Evolutionary conservation across 2,113 vertebrate species (phyloP).

Genomic region (Zosterops lateralis): DNA sequence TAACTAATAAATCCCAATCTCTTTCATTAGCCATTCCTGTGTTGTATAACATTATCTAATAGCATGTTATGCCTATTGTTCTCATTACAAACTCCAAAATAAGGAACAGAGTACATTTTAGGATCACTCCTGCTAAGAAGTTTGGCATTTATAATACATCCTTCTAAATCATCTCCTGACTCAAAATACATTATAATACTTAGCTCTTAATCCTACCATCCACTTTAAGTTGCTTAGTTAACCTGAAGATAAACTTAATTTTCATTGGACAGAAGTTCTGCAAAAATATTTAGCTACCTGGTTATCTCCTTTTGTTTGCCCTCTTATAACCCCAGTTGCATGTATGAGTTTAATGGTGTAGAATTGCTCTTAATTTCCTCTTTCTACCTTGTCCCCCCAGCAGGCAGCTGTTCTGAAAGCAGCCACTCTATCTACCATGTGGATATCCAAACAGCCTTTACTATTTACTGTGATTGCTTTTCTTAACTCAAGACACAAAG

Average conservation of each 20-base stretch:
- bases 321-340: slow-evolving; percentile 32
- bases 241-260: slow-evolving; percentile 24
- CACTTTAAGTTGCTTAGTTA: neutral
- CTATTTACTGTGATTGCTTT: slow-evolving; percentile 63
- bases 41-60: neutral
- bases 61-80: neutral
- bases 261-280: neutral
- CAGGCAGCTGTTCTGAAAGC: slow-evolving; percentile 68
- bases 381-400: slow-evolving; percentile 57
- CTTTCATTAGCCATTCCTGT: neutral
- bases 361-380: slow-evolving; percentile 75
- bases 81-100: neutral
- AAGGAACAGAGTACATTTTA: neutral
- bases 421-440: slow-evolving; percentile 56
- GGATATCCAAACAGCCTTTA: slow-evolving; percentile 63
- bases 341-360: slow-evolving; percentile 51
- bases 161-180: neutral
- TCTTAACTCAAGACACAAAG: slow-evolving; percentile 63
- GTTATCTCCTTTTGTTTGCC: slow-evolving; percentile 48
- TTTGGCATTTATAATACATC: neutral
- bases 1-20: neutral
- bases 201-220: neutral
- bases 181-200: neutral
- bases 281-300: slow-evolving; percentile 52
- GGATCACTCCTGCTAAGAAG: neutral